A percentile compares a stretch with the other conserved stretches of the same genome.
Evolutionary conservation across 2,113 vertebrate genomes (phyloP).

Genomic region (Plectropomus leopardus): DNA sequence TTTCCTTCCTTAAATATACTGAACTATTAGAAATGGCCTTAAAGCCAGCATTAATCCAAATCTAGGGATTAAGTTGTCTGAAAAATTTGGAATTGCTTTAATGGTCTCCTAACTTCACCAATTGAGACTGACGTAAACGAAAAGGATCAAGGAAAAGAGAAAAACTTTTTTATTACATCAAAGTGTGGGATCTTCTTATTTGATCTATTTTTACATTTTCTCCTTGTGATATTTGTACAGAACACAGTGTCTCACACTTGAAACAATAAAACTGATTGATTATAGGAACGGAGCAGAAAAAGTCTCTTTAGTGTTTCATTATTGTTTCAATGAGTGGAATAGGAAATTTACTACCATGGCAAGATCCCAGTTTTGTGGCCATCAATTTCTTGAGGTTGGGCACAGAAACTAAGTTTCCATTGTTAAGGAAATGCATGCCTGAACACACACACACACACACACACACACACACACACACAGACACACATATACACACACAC

Average conservation of each 20-base stretch:
- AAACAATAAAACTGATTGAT: slow-evolving; percentile 65
- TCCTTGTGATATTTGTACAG: slow-evolving; percentile 20
- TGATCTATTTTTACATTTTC: slow-evolving; percentile 10
- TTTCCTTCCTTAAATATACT: slow-evolving; percentile 20
- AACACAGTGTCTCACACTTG: slow-evolving; percentile 34
- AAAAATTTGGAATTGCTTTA: background rate
- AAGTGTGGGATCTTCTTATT: background rate
- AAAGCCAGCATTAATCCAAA: background rate
- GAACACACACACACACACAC: slow-evolving; percentile 33
- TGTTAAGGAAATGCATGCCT: slow-evolving; percentile 74
- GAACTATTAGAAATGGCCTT: background rate
- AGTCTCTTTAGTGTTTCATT: slow-evolving; percentile 56
- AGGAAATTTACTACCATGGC: slow-evolving; percentile 73
- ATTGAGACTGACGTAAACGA: background rate
- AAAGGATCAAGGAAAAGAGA: background rate
- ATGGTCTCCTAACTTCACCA: background rate
- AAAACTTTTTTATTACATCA: background rate
- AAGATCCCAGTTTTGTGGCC: slow-evolving; percentile 66
- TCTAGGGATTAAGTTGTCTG: background rate
- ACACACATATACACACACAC: slow-evolving; percentile 34
- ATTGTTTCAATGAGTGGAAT: slow-evolving; percentile 73
- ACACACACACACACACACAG: slow-evolving; percentile 22
- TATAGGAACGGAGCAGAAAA: slow-evolving; percentile 52
- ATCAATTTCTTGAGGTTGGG: slow-evolving; percentile 77
- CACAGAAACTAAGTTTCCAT: slow-evolving; percentile 78